phyloP scores from a whole-genome alignment of 1,140 invertebrate genomes.

The Aphelinus certus region DNA sequence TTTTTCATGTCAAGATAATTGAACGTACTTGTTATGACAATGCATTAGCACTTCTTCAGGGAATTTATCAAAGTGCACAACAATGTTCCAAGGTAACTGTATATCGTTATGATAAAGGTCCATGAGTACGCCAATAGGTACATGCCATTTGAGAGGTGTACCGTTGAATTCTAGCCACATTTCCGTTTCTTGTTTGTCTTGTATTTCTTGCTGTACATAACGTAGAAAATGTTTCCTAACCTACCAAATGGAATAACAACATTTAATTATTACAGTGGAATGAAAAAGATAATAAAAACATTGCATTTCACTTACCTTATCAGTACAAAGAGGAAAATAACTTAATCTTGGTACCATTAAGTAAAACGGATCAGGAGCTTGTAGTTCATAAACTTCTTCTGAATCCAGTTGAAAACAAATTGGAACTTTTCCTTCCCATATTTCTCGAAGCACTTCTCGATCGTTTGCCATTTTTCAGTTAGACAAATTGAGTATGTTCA shows the following conservation, averaged over 20 bases:
- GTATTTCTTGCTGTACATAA: constrained; percentile 82
- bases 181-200: constrained; percentile 84
- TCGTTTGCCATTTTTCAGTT: constrained; percentile 85
- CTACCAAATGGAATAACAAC: constrained; percentile 55
- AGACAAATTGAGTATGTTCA: neutral
- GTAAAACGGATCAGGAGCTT: constrained; percentile 91
- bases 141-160: constrained; percentile 93
- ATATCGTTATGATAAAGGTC: constrained; percentile 82
- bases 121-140: constrained; percentile 94
- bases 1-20: constrained; percentile 20
- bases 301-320: constrained; percentile 77
- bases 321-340: constrained; percentile 95
- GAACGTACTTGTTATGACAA: constrained; percentile 78
- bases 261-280: constrained; percentile 1
- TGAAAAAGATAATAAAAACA: constrained; percentile 16
- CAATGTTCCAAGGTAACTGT: constrained; percentile 90
- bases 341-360: constrained; percentile 93
- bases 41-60: constrained; percentile 82
- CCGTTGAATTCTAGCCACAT: constrained; percentile 97
- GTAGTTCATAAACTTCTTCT: constrained; percentile 88
- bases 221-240: constrained; percentile 90
- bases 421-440: constrained; percentile 95
- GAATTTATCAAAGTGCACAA: constrained; percentile 94
- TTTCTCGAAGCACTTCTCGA: constrained; percentile 89
- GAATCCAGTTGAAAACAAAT: constrained; percentile 88